phyloP scores from a whole-genome alignment of 2,888 invertebrate species.

The Epicampocera succincta region DNA sequence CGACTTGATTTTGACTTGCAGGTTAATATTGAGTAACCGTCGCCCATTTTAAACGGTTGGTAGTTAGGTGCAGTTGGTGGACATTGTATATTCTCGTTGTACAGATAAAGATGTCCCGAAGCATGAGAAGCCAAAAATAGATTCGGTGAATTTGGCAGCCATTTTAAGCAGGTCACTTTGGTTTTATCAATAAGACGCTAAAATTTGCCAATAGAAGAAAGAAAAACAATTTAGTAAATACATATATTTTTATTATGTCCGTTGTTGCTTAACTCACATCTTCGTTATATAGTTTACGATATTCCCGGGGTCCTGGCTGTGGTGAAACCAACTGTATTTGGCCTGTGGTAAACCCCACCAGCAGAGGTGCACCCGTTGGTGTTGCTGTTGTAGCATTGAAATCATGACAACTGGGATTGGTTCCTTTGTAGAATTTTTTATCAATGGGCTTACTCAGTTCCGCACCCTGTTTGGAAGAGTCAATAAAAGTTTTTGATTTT shows the following conservation, averaged over 20 bases:
- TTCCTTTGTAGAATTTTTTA: constrained; percentile 99
- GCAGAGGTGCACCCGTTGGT: constrained; percentile 91
- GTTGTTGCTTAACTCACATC: constrained; percentile 85
- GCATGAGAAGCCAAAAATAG: constrained; percentile 97
- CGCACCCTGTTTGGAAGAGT: constrained; percentile 86
- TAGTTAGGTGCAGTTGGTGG: constrained; percentile 95
- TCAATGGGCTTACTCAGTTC: constrained; percentile 98
- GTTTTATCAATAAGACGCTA: constrained; percentile 82
- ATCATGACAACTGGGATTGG: constrained; percentile 99
- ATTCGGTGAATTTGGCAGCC: constrained; percentile 97
- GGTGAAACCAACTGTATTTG: constrained; percentile 99
- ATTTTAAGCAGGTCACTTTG: constrained; percentile 95
- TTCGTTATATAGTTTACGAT: constrained; percentile 98
- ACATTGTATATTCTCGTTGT: constrained; percentile 97
- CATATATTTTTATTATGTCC: constrained; percentile 6
- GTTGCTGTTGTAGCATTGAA: constrained; percentile 94
- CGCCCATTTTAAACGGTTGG: constrained; percentile 96
- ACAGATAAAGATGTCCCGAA: constrained; percentile 98
- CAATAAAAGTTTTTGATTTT: neutral
- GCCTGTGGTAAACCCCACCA: constrained; percentile 99
- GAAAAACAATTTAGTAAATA: constrained; percentile 6
- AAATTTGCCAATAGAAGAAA: constrained; percentile 52
- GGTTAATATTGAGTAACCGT: constrained; percentile 95
- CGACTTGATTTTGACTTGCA: constrained; percentile 98
- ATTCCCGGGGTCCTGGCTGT: constrained; percentile 97